A percentile compares a stretch with the other conserved stretches of the same genome.
Evolutionary conservation across 2,113 vertebrate genomes (phyloP).

Genomic region (Syngnathoides biaculeatus): DNA sequence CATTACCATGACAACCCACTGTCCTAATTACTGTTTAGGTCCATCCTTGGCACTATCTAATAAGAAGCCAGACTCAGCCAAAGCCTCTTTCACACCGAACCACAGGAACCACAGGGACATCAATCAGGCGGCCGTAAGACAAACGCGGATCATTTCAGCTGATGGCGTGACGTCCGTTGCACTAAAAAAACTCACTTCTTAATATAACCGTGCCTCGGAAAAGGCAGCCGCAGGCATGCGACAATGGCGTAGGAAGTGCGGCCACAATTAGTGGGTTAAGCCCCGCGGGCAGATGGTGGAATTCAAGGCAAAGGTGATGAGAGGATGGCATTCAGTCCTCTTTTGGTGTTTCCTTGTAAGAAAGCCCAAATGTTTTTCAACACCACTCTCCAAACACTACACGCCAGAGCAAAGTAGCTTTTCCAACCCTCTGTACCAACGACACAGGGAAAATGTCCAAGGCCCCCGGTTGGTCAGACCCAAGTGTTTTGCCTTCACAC

Average conservation of each 20-base stretch:
- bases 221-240: constrained; percentile 50
- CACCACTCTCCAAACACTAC: not conserved
- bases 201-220: constrained; percentile 47
- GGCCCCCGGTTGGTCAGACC: constrained; percentile 34
- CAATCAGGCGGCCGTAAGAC: constrained; percentile 21
- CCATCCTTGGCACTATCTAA: constrained; percentile 1
- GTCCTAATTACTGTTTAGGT: constrained; percentile 31
- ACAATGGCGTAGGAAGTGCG: constrained; percentile 37
- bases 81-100: not conserved
- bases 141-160: constrained; percentile 24
- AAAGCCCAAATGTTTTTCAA: constrained; percentile 3
- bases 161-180: constrained; percentile 21
- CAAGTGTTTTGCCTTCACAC: constrained; percentile 50
- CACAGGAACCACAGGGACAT: constrained; percentile 20
- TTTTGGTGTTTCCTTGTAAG: constrained; percentile 23
- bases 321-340: constrained; percentile 26
- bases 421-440: constrained; percentile 35
- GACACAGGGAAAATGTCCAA: constrained; percentile 57
- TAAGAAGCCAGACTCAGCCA: constrained; percentile 1
- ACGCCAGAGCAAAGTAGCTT: constrained; percentile 29
- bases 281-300: constrained; percentile 40
- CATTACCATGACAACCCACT: constrained; percentile 15
- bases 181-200: constrained; percentile 43
- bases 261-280: constrained; percentile 61
- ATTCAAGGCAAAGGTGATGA: constrained; percentile 46